phyloP scores from a whole-genome alignment of 1,140 invertebrate species.

The Neodiprion virginianus region DNA sequence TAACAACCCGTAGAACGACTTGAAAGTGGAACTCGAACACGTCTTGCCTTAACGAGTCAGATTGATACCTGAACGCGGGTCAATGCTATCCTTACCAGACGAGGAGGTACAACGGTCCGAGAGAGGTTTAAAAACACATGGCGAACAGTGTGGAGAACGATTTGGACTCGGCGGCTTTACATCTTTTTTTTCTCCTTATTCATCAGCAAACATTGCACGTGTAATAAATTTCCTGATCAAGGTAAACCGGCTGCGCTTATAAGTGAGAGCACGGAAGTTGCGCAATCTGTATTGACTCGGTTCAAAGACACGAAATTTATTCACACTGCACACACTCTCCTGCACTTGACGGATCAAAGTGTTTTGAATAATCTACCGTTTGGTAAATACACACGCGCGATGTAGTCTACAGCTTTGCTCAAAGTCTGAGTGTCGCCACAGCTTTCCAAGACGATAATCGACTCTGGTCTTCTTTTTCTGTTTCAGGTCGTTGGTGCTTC shows the following conservation, averaged over 20 bases:
- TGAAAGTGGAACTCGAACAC: constrained; percentile 32
- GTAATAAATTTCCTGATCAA: no score
- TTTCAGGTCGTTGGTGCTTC: constrained; percentile 61
- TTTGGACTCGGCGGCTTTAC: neutral
- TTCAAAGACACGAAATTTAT: no score
- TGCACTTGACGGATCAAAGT: no score
- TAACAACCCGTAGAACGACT: constrained; percentile 32
- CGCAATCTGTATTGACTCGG: no score
- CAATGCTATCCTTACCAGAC: constrained; percentile 30
- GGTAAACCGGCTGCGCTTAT: no score
- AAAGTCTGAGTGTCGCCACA: neutral
- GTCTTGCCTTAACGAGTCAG: constrained; percentile 28
- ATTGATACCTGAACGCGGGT: constrained; percentile 36
- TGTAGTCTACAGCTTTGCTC: no score
- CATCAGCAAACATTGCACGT: neutral
- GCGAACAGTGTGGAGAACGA: neutral
- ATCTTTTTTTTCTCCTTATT: neutral
- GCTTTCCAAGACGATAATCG: neutral
- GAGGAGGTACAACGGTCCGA: neutral
- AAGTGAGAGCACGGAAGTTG: no score
- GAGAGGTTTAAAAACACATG: neutral
- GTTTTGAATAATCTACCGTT: no score
- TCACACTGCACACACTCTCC: no score
- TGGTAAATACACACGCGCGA: neutral
- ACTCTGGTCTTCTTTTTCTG: constrained; percentile 17